These are phyloP conservation scores for Microtus oregoni DNA, from an alignment of 2,113 vertebrate species.

Conservation along the genomic window DNA sequence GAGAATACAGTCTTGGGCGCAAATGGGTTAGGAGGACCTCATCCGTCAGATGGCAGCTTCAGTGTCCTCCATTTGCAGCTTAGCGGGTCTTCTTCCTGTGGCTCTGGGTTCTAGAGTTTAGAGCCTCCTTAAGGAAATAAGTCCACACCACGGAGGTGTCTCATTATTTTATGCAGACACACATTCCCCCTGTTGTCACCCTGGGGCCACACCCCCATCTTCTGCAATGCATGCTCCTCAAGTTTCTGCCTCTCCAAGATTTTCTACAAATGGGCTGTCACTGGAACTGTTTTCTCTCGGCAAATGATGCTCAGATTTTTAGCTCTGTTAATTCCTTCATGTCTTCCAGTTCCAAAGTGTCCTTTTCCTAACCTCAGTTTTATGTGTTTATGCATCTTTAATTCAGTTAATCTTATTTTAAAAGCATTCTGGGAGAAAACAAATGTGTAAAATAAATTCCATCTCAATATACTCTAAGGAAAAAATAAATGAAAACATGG, in stretches of 20 bases:
- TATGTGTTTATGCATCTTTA: conserved; percentile 35
- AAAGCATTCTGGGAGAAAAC: conserved; percentile 36
- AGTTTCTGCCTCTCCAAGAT: background rate
- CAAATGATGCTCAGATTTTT: conserved; percentile 12
- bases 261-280: conserved; percentile 17
- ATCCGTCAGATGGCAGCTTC: background rate
- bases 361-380: background rate
- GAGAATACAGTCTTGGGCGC: background rate
- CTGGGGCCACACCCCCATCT: background rate
- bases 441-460: conserved; percentile 48
- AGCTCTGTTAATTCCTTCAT: conserved; percentile 29
- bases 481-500: conserved; percentile 48
- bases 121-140: background rate
- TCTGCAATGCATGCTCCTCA: conserved; percentile 1
- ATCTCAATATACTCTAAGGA: conserved; percentile 24
- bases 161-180: background rate
- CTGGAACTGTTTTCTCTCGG: background rate
- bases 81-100: background rate
- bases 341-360: background rate
- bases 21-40: background rate
- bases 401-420: conserved; percentile 42
- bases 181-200: background rate
- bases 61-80: background rate
- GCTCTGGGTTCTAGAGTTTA: background rate
- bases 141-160: background rate